Evolutionary conservation across 2,888 invertebrate genomes (phyloP), one percentile per base, ranked within the genome.

Genomic region (Unio delphinus): DNA sequence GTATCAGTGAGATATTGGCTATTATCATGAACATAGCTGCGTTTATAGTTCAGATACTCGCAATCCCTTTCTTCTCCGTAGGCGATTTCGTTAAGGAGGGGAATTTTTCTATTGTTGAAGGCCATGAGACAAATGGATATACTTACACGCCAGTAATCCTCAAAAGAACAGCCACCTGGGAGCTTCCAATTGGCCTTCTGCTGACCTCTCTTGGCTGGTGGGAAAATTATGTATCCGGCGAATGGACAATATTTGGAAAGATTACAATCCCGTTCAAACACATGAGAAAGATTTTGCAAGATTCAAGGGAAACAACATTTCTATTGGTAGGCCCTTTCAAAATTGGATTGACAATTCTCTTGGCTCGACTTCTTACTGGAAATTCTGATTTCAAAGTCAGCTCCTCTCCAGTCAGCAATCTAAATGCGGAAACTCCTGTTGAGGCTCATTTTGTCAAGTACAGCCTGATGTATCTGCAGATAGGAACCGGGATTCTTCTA

Each of bases 201-300:
- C 93, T 97, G 84, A 94, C 96, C 74, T 98, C 98, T 0, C 92
- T 96, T 58, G 96, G 96, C 54, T 99, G 98, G 97, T 99, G 99
- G 99, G 99, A 99, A 90, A 99, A 99, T 91, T 99, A 96, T 88
- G 96, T 97, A 1, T 84, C 84, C 17, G 82, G 84, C 1, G 85
- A 86, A 54, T 86, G 86, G 86, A 81, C 82, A 45, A 62, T 86
- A 28, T 84, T 78, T 69, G 82, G 83, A 18, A 80, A 80, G 65
- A 75, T 85, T 60, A 78, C 73, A 23, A 71, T 82, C 28, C 80
- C 82, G 3, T 84, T 86, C 69, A 83, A 83, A 69, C 78, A 81
- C 61, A 85, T 82, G 81, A 76, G 84, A 18, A 80, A 80, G 45
- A 74, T 83, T 34, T 68, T 86, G 18, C 83, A 85, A 62, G 84